Evolutionary conservation across 2,797 vertebrate genomes (phyloP), one percentile per base, ranked within the genome.

Genomic region (Muscicapa striata): DNA sequence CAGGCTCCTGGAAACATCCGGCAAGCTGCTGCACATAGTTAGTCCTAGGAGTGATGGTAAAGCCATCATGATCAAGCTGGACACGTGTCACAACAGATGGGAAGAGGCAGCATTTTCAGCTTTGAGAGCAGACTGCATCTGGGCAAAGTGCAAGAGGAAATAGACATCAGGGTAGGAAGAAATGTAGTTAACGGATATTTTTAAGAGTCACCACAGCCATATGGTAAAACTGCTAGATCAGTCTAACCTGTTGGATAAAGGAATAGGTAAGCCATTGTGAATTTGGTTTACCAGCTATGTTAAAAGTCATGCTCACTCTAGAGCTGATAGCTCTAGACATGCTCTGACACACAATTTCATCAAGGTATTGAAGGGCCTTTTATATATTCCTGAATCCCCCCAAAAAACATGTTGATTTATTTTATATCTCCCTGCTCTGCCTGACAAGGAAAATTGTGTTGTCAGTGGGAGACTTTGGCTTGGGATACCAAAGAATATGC

Each of bases 1-100:
- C n/a, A 51, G 43, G 13, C 62, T 79, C 15, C 40, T 54, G 55
- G 49, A 86, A 41, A 63, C n/a, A 38, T 48, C 59, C 59, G 32
- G 6, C 38, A 66, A 84, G 63, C 27, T 0, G 1, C 46, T 43
- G 1, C 1, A 4, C 12, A 0, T 43, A 15, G 45, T 72, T 64
- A 46, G 43, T 49, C 11, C 34, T 74, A 32, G 54, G 32, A 59
- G 34, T 3, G 1, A 51, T 16, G 38, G 40, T 55, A 38, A 48
- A 91, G 41, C 19, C 32, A 12, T 54, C 57, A 5, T 11, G 38
- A 23, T 59, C 26, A 57, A 40, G 38, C 6, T 84, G 81, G 67
- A 70, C 27, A 43, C 57, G 2, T 66, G 16, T 41, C 40, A 34
- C 11, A 8, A 19, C 45, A 59, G 52, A 43, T 12, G 24, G 48